phyloP scores from a whole-genome alignment of 2,888 invertebrate genomes.

The Sinotaia quadrata region DNA sequence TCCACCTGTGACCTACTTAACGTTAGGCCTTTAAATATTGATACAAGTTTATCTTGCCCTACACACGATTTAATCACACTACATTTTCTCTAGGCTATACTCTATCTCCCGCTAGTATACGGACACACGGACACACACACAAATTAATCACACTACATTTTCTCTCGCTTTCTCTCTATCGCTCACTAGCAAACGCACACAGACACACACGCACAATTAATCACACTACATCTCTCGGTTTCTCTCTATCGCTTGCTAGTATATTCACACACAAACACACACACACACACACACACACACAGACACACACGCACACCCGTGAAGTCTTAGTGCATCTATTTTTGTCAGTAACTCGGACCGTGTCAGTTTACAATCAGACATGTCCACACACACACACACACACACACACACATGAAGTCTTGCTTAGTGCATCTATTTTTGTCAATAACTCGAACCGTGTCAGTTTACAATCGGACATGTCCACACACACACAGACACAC shows the following conservation, averaged over 20 bases:
- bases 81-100: too few relatives aligned
- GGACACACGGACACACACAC: constrained; percentile 3
- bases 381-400: not conserved
- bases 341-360: not conserved
- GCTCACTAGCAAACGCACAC: not conserved
- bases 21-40: too few relatives aligned
- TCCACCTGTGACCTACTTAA: too few relatives aligned
- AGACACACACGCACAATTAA: not conserved
- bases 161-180: not conserved
- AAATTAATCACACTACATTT: not conserved
- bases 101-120: not conserved
- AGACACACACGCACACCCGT: not conserved
- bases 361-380: not conserved
- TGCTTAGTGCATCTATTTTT: not conserved
- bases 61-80: too few relatives aligned
- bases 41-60: too few relatives aligned
- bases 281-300: constrained; percentile 12
- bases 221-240: not conserved
- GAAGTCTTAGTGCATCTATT: not conserved
- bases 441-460: not conserved
- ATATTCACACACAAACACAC: constrained; percentile 10
- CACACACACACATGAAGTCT: not conserved
- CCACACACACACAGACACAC: not conserved
- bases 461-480: too few relatives aligned
- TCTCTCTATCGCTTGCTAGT: not conserved